These are phyloP conservation scores for Papilio glaucus DNA, from an alignment of 1,140 invertebrate genomes.

Conservation along the genomic window DNA sequence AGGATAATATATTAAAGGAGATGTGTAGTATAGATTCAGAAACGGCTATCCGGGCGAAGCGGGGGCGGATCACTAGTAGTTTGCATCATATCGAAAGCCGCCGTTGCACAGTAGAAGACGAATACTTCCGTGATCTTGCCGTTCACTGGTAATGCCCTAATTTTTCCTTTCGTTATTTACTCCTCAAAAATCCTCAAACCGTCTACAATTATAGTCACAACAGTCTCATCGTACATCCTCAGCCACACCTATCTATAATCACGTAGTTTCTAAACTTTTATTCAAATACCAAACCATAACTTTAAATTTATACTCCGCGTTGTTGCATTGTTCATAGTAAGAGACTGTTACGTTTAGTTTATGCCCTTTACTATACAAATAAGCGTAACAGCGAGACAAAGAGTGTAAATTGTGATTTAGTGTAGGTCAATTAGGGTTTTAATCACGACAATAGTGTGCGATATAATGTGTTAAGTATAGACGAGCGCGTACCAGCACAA, in stretches of 20 bases:
- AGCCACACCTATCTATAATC: slow-evolving; percentile 3
- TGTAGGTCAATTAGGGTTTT: slow-evolving; percentile 79
- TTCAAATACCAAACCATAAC: slow-evolving; percentile 8
- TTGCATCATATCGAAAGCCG: too few species aligned
- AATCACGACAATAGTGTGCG: slow-evolving; percentile 77
- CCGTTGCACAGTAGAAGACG: too few species aligned
- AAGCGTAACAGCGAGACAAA: slow-evolving; percentile 59
- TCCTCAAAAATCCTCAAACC: too few species aligned
- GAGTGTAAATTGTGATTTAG: slow-evolving; percentile 81
- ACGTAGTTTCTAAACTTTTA: slow-evolving; percentile 3
- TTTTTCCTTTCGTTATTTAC: too few species aligned
- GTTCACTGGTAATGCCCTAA: too few species aligned
- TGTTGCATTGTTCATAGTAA: slow-evolving; percentile 9
- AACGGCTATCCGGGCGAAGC: too few species aligned
- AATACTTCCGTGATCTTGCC: too few species aligned
- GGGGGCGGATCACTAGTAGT: too few species aligned
- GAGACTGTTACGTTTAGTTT: slow-evolving; percentile 8
- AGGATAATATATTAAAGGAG: too few species aligned
- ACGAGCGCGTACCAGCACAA: slow-evolving; percentile 54
- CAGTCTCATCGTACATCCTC: neutral
- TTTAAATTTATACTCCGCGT: slow-evolving; percentile 7
- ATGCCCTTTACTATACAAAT: slow-evolving; percentile 53
- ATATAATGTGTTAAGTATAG: slow-evolving; percentile 72
- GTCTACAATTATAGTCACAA: neutral
- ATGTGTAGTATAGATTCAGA: too few species aligned